Percentiles rank a stretch among this genome's conserved stretches.
phyloP scores from a whole-genome alignment of 1,140 invertebrate genomes.

The Diachasma alloeum region DNA sequence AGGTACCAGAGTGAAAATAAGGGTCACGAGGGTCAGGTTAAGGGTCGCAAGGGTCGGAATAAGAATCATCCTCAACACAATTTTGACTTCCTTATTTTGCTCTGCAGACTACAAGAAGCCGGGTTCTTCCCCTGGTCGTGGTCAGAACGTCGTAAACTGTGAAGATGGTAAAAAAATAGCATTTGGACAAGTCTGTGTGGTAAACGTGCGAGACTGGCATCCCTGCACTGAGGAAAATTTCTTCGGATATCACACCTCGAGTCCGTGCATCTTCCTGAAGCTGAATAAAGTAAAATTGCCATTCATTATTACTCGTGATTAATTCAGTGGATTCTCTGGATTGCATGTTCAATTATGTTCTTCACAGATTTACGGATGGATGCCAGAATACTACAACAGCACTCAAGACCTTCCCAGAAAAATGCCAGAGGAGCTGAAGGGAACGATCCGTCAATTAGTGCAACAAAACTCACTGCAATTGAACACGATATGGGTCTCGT shows the following conservation, averaged over 20 bases:
- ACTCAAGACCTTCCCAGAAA: slow-evolving; percentile 68
- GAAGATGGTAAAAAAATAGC: slow-evolving; percentile 63
- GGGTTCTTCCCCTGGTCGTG: slow-evolving; percentile 66
- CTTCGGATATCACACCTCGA: slow-evolving; percentile 80
- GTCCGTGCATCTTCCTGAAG: slow-evolving; percentile 85
- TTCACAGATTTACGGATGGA: slow-evolving; percentile 77
- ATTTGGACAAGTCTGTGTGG: slow-evolving; percentile 70
- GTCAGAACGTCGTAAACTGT: slow-evolving; percentile 68
- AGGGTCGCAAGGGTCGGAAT: too few relatives aligned
- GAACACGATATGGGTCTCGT: slow-evolving; percentile 87
- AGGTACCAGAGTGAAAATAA: too few relatives aligned
- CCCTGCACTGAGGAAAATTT: slow-evolving; percentile 76
- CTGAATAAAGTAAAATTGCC: slow-evolving; percentile 75
- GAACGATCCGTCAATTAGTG: slow-evolving; percentile 68
- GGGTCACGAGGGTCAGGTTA: too few relatives aligned
- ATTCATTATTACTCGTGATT: neutral
- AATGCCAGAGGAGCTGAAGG: slow-evolving; percentile 57
- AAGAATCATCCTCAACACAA: too few relatives aligned
- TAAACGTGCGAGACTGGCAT: slow-evolving; percentile 71
- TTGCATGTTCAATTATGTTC: too few relatives aligned
- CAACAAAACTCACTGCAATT: slow-evolving; percentile 63
- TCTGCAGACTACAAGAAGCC: slow-evolving; percentile 68
- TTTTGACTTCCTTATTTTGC: neutral
- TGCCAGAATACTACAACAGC: slow-evolving; percentile 75
- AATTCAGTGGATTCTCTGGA: too few relatives aligned